A percentile compares a stretch with the other conserved stretches of the same genome.
Conservation (phyloP, 2,113 vertebrate genomes). For the Cynocephalus volans region DNA sequence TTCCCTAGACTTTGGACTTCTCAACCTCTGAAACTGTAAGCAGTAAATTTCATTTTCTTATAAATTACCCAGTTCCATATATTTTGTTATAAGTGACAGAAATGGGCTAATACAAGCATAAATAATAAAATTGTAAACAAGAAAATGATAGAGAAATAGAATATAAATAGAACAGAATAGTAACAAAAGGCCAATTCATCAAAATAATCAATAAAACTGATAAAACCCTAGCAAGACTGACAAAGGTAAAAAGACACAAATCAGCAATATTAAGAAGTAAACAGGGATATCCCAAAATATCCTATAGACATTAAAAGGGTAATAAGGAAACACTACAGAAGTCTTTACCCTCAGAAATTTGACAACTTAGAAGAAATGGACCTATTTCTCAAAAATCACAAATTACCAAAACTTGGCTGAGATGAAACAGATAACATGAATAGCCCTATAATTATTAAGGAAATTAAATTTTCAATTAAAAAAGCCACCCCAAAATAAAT, state of each 20-base stretch:
- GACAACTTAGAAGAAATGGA: not conserved
- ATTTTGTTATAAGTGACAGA: no score
- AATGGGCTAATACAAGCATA: not conserved
- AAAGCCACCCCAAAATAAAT: not conserved
- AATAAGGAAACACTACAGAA: not conserved
- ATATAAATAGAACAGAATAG: not conserved
- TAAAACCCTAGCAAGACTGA: not conserved
- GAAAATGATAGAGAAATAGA: not conserved
- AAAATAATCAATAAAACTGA: not conserved
- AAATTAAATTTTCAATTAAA: conserved; percentile 13
- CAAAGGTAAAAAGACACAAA: not conserved
- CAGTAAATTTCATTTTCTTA: no score
- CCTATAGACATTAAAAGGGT: not conserved
- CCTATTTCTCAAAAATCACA: conserved; percentile 30
- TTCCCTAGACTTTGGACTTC: no score
- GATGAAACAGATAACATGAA: not conserved
- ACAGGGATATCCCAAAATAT: not conserved
- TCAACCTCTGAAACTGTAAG: no score
- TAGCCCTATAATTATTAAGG: not conserved
- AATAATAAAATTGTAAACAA: not conserved
- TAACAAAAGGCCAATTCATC: not conserved
- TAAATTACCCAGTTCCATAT: no score
- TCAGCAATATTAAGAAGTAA: not conserved
- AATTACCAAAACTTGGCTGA: not conserved
- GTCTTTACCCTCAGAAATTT: not conserved